A percentile compares a stretch with the other conserved stretches of the same genome.
Conservation (phyloP, 2,888 invertebrate species). For the Teleogryllus oceanicus region DNA sequence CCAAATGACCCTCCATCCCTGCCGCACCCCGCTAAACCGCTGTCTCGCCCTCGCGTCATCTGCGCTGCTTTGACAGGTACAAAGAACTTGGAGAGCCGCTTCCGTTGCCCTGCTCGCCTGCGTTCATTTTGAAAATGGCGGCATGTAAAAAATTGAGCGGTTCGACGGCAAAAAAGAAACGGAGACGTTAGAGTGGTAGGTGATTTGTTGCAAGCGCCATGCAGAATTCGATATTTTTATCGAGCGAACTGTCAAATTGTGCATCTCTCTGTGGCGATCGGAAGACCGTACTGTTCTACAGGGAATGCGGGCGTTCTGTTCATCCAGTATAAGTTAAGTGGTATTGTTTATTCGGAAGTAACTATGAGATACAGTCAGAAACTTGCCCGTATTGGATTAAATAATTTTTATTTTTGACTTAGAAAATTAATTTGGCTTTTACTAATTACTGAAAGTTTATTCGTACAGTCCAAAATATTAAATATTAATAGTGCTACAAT, state of each 20-base stretch:
- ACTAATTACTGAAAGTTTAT: too few relatives aligned
- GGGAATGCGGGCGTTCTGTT: not conserved
- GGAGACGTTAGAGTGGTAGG: not conserved
- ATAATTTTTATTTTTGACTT: too few relatives aligned
- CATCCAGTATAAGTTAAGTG: too few relatives aligned
- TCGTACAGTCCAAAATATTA: too few relatives aligned
- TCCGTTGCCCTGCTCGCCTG: not conserved
- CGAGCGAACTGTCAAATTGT: not conserved
- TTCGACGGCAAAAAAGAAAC: not conserved
- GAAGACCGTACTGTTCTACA: not conserved
- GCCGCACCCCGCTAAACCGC: too few relatives aligned
- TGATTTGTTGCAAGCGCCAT: not conserved
- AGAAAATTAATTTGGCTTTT: too few relatives aligned
- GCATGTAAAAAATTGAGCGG: not conserved
- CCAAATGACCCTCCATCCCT: too few relatives aligned
- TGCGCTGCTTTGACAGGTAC: not conserved
- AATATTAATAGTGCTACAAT: too few relatives aligned
- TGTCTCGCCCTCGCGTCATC: too few relatives aligned
- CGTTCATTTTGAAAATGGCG: not conserved
- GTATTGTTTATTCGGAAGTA: too few relatives aligned
- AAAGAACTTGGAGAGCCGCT: not conserved
- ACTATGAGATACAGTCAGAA: too few relatives aligned
- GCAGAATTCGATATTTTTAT: slow-evolving; percentile 10
- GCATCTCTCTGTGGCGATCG: not conserved
- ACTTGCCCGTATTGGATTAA: too few relatives aligned